phyloP scores from a whole-genome alignment of 2,797 vertebrate genomes.

The Zenarchopterus dispar region DNA sequence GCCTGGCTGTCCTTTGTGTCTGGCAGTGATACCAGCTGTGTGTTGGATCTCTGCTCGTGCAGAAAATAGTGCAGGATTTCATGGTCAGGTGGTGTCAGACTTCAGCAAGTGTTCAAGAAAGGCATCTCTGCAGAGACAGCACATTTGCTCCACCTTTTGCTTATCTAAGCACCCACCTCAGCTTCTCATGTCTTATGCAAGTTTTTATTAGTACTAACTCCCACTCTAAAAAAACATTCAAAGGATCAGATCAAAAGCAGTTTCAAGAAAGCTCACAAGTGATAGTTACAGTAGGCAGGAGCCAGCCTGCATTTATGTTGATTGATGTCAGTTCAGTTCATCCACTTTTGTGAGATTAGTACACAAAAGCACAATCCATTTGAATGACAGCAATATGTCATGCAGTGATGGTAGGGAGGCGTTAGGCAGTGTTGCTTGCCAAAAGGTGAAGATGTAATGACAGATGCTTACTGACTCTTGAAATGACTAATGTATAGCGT shows the following conservation, averaged over 20 bases:
- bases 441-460: no score
- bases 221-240: no score
- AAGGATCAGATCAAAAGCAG: no score
- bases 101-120: slow-evolving; percentile 36
- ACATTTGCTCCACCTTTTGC: not conserved
- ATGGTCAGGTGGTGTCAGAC: slow-evolving; percentile 37
- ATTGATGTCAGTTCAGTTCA: no score
- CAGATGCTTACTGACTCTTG: no score
- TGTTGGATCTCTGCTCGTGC: slow-evolving; percentile 35
- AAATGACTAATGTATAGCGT: not conserved
- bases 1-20: slow-evolving; percentile 66
- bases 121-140: slow-evolving; percentile 10
- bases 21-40: slow-evolving; percentile 16
- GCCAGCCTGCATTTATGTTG: no score
- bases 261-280: no score
- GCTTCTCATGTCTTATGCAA: no score
- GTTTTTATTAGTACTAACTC: no score
- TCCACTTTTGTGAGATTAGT: not conserved
- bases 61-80: slow-evolving; percentile 40
- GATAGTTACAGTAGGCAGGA: no score
- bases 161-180: not conserved
- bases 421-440: not conserved
- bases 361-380: not conserved
- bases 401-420: not conserved
- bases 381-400: not conserved